Conservation (phyloP, 2,888 invertebrate species). For the Thecocarcelia acutangulata region DNA sequence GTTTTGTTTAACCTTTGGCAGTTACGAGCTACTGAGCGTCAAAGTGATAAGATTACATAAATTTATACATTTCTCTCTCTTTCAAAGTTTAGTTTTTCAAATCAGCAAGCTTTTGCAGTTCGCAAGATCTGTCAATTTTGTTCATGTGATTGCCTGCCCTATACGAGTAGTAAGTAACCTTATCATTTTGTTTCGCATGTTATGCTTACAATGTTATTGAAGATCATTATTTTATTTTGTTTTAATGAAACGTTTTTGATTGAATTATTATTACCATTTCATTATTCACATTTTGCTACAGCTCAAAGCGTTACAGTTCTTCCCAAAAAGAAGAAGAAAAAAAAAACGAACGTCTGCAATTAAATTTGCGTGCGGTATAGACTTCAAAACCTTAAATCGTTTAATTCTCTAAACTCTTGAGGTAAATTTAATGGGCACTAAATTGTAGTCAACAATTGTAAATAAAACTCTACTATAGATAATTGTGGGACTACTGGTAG, state of each 20-base stretch:
- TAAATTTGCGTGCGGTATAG: slow-evolving; percentile 50
- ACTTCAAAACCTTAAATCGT: neutral
- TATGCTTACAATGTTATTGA: neutral
- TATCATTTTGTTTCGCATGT: neutral
- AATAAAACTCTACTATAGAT: no score
- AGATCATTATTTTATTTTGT: slow-evolving; percentile 57
- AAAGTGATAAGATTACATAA: neutral
- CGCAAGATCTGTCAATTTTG: no score
- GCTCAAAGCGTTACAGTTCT: neutral
- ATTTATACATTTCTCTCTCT: no score
- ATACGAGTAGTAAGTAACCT: no score
- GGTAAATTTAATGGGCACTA: neutral
- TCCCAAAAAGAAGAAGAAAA: neutral
- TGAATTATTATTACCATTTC: slow-evolving; percentile 64
- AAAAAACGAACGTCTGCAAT: neutral
- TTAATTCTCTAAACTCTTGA: slow-evolving; percentile 2
- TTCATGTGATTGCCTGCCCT: no score
- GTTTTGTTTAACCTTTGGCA: neutral
- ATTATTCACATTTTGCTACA: slow-evolving; percentile 39
- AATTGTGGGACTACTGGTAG: no score
- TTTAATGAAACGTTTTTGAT: slow-evolving; percentile 69
- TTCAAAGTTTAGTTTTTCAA: no score
- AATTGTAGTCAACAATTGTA: no score
- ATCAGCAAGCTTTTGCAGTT: no score
- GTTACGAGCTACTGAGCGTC: neutral